Percentiles rank a stretch among this genome's conserved stretches.
phyloP scores from a whole-genome alignment of 1,140 invertebrate genomes.

The Cotesia chilonis region DNA sequence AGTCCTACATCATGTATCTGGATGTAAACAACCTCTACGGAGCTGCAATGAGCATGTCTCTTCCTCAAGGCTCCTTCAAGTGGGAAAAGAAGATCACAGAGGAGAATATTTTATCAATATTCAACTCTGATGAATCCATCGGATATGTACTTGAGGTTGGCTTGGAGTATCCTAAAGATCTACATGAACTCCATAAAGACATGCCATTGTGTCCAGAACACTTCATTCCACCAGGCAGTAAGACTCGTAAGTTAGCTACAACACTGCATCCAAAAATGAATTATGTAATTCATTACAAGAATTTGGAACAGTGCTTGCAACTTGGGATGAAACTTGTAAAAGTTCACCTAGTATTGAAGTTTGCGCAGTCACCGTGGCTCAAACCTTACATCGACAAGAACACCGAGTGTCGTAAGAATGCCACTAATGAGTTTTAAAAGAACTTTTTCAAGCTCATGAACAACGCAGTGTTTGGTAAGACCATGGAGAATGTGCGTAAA shows the following conservation, averaged over 20 bases:
- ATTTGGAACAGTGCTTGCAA: background rate
- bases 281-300: conserved; percentile 8
- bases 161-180: background rate
- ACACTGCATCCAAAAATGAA: background rate
- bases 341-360: background rate
- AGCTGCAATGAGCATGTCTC: no score
- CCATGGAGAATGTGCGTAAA: background rate
- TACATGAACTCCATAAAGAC: conserved; percentile 10
- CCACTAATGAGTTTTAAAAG: background rate
- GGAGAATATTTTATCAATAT: no score
- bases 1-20: no score
- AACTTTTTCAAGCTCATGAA: conserved; percentile 56
- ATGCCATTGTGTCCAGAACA: conserved; percentile 31
- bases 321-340: background rate
- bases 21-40: no score
- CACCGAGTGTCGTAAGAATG: background rate
- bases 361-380: no score
- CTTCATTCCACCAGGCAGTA: background rate
- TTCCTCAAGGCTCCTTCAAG: no score
- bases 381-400: background rate
- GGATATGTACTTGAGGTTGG: conserved; percentile 57
- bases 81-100: no score
- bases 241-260: background rate
- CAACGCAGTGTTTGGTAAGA: conserved; percentile 15
- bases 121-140: conserved; percentile 55